These are phyloP conservation scores for Cephus cinctus DNA, from an alignment of 1,140 invertebrate genomes.

Conservation along the genomic window DNA sequence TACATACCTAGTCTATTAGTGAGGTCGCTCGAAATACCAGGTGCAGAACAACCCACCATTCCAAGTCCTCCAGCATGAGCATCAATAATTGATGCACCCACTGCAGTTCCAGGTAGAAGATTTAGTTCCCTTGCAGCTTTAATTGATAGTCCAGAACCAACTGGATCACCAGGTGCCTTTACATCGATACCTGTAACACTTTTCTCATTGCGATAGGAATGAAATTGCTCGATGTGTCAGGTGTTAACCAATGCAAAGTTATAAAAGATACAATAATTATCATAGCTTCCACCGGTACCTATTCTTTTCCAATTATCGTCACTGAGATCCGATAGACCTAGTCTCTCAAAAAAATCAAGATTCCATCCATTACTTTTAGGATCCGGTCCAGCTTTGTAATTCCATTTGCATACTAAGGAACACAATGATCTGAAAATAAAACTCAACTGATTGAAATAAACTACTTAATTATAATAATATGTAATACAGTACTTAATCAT, in stretches of 20 bases:
- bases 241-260: background rate
- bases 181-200: conserved; percentile 59
- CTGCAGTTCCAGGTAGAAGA: conserved; percentile 68
- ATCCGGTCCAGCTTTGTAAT: conserved; percentile 68
- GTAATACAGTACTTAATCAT: conserved; percentile 5
- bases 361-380: conserved; percentile 69
- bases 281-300: conserved; percentile 56
- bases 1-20: conserved; percentile 59
- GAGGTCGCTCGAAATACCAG: conserved; percentile 58
- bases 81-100: conserved; percentile 90
- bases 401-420: conserved; percentile 94
- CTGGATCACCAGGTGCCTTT: conserved; percentile 68
- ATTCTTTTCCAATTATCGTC: conserved; percentile 73
- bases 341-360: conserved; percentile 68
- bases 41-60: conserved; percentile 69
- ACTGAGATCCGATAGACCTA: conserved; percentile 76
- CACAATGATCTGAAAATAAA: conserved; percentile 75
- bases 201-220: background rate
- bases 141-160: conserved; percentile 68
- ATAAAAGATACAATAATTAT: background rate
- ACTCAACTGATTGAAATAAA: conserved; percentile 10
- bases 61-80: conserved; percentile 92
- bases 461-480: conserved; percentile 1
- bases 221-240: conserved; percentile 12
- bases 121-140: conserved; percentile 70